A percentile compares a stretch with the other conserved stretches of the same genome.
Conservation (phyloP, 2,888 invertebrate genomes). For the Drosophila multiciliata region DNA sequence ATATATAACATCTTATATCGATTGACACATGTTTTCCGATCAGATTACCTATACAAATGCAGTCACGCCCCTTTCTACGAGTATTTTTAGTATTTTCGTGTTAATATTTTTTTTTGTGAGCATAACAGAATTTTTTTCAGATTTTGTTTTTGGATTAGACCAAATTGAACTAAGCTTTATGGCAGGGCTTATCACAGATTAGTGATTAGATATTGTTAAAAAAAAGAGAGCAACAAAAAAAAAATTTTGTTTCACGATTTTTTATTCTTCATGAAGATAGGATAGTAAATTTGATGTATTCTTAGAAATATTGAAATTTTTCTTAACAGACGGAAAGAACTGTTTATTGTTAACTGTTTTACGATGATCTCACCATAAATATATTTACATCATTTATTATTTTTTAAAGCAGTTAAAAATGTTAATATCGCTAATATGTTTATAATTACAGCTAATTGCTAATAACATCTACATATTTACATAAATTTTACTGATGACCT, state of each 20-base stretch:
- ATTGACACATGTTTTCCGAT: neutral
- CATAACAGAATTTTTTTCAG: slow-evolving; percentile 54
- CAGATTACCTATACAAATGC: neutral
- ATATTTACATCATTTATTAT: too few relatives aligned
- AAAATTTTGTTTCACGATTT: neutral
- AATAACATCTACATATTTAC: too few relatives aligned
- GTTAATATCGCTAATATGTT: neutral
- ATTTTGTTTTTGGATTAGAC: slow-evolving; percentile 26
- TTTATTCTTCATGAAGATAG: neutral
- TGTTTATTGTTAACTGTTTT: neutral
- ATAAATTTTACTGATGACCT: too few relatives aligned
- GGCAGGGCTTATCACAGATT: slow-evolving; percentile 70
- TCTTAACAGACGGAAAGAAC: neutral
- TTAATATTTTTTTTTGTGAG: slow-evolving; percentile 10
- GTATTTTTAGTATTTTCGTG: slow-evolving; percentile 1
- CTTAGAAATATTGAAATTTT: neutral
- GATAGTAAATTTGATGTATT: neutral
- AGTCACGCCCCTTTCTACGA: neutral
- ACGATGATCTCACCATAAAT: neutral
- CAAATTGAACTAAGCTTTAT: slow-evolving; percentile 60
- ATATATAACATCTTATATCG: neutral
- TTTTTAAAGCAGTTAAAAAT: neutral
- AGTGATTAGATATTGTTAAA: slow-evolving; percentile 46
- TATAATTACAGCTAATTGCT: neutral
- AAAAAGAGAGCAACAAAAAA: neutral